These are phyloP conservation scores for Cheilinus undulatus DNA, from an alignment of 2,113 vertebrate genomes.

Conservation along the genomic window DNA sequence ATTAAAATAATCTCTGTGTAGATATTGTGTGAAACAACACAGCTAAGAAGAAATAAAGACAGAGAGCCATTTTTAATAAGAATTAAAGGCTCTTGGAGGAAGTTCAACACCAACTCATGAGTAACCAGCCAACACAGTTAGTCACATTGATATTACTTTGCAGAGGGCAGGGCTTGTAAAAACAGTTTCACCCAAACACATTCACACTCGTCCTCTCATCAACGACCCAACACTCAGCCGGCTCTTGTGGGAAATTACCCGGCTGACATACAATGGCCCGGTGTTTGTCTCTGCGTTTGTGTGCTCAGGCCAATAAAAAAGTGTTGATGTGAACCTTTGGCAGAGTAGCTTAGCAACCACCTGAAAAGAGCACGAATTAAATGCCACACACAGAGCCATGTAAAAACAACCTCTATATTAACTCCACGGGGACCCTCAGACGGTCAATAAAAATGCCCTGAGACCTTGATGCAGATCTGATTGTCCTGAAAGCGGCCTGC, in stretches of 20 bases:
- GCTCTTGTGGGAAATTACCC: slow-evolving; percentile 54
- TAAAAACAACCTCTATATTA: slow-evolving; percentile 46
- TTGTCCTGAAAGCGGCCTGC: slow-evolving; percentile 59
- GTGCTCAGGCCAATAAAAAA: slow-evolving; percentile 38
- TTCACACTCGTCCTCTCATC: slow-evolving; percentile 31
- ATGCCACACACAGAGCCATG: neutral
- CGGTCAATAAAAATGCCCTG: slow-evolving; percentile 66
- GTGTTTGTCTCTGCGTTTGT: slow-evolving; percentile 2
- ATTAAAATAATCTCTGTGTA: no score
- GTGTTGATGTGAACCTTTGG: slow-evolving; percentile 50
- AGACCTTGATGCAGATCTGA: slow-evolving; percentile 75
- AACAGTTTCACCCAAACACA: slow-evolving; percentile 23
- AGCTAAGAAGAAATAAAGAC: no score
- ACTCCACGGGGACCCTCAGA: slow-evolving; percentile 46
- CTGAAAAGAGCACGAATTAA: slow-evolving; percentile 53
- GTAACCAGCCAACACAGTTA: neutral
- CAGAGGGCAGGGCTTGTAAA: slow-evolving; percentile 6
- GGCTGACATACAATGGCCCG: slow-evolving; percentile 17
- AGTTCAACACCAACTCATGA: neutral
- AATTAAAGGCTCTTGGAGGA: no score
- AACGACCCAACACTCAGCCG: slow-evolving; percentile 19
- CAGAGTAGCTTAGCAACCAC: slow-evolving; percentile 57
- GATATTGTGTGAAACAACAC: no score
- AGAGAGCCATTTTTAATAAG: no score
- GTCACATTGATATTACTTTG: slow-evolving; percentile 1